phyloP scores from a whole-genome alignment of 2,797 vertebrate species.

The Anguilla anguilla region DNA sequence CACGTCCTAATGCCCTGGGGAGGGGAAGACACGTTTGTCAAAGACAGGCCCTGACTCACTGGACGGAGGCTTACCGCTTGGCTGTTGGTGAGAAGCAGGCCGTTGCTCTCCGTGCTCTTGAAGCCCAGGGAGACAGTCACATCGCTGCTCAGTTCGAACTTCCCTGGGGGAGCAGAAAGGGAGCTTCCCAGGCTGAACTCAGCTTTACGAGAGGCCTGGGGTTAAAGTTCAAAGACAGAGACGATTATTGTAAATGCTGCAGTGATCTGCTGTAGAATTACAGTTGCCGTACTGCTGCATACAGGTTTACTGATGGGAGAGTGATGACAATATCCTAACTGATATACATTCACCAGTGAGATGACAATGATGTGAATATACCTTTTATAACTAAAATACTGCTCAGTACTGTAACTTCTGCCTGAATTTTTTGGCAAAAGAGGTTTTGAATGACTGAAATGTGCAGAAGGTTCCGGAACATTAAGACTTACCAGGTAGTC shows the following conservation, averaged over 20 bases:
- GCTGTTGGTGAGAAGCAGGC: constrained; percentile 66
- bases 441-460: neutral
- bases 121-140: constrained; percentile 71
- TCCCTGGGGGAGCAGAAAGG: constrained; percentile 38
- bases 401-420: neutral
- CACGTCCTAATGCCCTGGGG: neutral
- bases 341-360: neutral
- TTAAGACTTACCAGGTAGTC: constrained; percentile 78
- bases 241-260: neutral
- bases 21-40: neutral
- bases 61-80: constrained; percentile 56
- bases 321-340: neutral
- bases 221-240: constrained; percentile 4
- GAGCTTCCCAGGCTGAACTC: constrained; percentile 60
- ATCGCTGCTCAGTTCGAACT: constrained; percentile 52
- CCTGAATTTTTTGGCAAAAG: neutral
- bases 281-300: neutral
- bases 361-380: neutral
- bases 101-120: constrained; percentile 67
- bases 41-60: neutral
- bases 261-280: neutral
- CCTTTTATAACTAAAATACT: neutral
- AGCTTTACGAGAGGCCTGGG: constrained; percentile 63
- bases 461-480: neutral
- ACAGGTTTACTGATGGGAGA: neutral